These are phyloP conservation scores for Haliclystus octoradiatus DNA, from an alignment of 30 jellyfish, hydroid and myxozoan genomes.

Conservation along the genomic window DNA sequence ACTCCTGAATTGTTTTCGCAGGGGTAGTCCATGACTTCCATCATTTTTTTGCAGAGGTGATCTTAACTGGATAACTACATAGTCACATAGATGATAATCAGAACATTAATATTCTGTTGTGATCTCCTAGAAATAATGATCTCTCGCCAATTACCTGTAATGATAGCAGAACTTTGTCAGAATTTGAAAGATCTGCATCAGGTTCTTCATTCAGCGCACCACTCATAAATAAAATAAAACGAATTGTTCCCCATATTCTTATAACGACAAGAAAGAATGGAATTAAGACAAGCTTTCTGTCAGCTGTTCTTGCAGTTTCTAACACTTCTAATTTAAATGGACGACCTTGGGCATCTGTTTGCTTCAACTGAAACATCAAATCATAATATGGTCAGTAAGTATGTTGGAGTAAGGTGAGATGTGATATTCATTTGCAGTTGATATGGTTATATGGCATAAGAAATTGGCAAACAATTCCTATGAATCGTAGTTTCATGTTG, in stretches of 20 bases:
- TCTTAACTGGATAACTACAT: no score
- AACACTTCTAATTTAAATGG: slow-evolving; percentile 32
- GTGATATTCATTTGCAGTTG: no score
- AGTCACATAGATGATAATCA: not conserved
- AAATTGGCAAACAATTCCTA: no score
- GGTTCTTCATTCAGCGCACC: not conserved
- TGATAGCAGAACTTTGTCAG: slow-evolving; percentile 24
- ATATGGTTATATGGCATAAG: no score
- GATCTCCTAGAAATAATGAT: not conserved
- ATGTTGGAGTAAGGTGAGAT: no score
- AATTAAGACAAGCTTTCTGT: slow-evolving; percentile 56
- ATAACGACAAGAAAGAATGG: slow-evolving; percentile 53
- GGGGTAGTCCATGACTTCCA: not conserved
- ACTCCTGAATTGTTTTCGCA: no score
- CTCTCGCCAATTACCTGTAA: slow-evolving; percentile 57
- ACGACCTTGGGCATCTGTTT: not conserved
- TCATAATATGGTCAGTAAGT: no score
- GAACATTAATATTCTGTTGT: not conserved
- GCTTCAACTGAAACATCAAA: not conserved
- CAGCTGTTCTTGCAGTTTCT: slow-evolving; percentile 65
- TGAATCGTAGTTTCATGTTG: no score
- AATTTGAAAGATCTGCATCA: not conserved
- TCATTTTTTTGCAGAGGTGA: no score
- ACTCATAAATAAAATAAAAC: slow-evolving; percentile 35
- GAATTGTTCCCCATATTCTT: slow-evolving; percentile 73